phyloP scores from a whole-genome alignment of 2,797 vertebrate species.

The Dipus sagitta region DNA sequence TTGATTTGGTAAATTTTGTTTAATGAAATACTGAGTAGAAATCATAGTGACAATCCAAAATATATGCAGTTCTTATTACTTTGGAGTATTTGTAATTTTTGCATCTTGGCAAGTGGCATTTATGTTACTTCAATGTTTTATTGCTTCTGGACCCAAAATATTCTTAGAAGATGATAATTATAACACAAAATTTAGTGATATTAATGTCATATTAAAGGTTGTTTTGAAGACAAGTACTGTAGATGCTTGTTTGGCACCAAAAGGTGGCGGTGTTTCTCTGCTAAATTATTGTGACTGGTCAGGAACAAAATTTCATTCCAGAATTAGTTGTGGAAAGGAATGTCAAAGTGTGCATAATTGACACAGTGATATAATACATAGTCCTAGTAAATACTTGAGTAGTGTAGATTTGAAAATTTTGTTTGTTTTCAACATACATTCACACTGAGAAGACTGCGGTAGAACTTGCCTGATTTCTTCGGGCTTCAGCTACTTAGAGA shows the following conservation, averaged over 20 bases:
- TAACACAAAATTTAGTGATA: background rate
- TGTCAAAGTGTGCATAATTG: slow-evolving; percentile 78
- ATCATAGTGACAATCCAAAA: background rate
- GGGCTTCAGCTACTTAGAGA: slow-evolving; percentile 60
- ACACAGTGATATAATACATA: slow-evolving; percentile 66
- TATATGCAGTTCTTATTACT: slow-evolving; percentile 4
- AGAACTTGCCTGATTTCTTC: slow-evolving; percentile 65
- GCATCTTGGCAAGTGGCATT: background rate
- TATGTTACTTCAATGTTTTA: background rate
- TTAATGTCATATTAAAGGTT: background rate
- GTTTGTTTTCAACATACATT: slow-evolving; percentile 76
- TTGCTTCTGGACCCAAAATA: background rate
- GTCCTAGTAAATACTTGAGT: slow-evolving; percentile 73
- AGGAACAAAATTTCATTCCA: slow-evolving; percentile 68
- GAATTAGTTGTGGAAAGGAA: slow-evolving; percentile 74
- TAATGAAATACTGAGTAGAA: background rate
- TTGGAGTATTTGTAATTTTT: slow-evolving; percentile 57
- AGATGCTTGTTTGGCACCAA: slow-evolving; percentile 80
- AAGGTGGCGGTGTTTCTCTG: slow-evolving; percentile 90
- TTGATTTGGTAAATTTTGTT: background rate
- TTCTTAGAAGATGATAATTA: slow-evolving; percentile 9
- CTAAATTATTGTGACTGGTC: slow-evolving; percentile 63
- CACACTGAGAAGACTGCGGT: slow-evolving; percentile 53
- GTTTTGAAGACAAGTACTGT: background rate
- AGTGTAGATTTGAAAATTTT: slow-evolving; percentile 78